A percentile compares a stretch with the other conserved stretches of the same genome.
Evolutionary conservation across 2,113 vertebrate genomes (phyloP).

Genomic region (Ammodytes dubius): DNA sequence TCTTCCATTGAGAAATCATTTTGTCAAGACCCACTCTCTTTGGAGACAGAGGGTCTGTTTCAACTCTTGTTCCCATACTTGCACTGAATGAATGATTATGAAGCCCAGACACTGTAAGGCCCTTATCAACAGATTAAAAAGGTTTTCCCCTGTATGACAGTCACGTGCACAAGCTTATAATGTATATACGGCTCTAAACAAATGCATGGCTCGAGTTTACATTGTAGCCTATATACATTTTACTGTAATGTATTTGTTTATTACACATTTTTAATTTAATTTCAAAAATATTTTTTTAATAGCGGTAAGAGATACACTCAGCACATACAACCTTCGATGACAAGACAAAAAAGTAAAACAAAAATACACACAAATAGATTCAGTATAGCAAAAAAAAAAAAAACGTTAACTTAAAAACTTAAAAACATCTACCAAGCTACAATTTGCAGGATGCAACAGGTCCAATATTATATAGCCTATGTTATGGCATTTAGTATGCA

Average conservation of each 20-base stretch:
- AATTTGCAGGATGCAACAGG: not conserved
- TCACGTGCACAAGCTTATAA: conserved; percentile 31
- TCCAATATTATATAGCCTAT: not conserved
- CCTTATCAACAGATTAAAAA: conserved; percentile 65
- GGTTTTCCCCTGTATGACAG: conserved; percentile 38
- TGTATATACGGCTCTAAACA: not conserved
- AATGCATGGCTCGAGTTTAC: not conserved
- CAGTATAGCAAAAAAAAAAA: too few relatives aligned
- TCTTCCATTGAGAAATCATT: conserved; percentile 87
- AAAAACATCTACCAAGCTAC: not conserved
- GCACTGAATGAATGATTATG: conserved; percentile 80
- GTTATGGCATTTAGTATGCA: too few relatives aligned
- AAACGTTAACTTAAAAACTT: not conserved
- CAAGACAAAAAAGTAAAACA: too few relatives aligned
- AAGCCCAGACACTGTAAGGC: conserved; percentile 75
- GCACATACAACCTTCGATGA: too few relatives aligned
- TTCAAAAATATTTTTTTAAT: not conserved
- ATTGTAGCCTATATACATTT: not conserved
- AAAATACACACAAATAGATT: too few relatives aligned
- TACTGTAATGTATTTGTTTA: not conserved
- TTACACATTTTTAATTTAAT: not conserved
- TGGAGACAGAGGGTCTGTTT: conserved; percentile 75
- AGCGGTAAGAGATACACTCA: too few relatives aligned
- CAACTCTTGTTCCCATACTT: conserved; percentile 82
- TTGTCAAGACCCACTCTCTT: conserved; percentile 82